These are phyloP conservation scores for Eurytoma californica DNA, from an alignment of 2,888 invertebrate genomes.

Conservation along the genomic window DNA sequence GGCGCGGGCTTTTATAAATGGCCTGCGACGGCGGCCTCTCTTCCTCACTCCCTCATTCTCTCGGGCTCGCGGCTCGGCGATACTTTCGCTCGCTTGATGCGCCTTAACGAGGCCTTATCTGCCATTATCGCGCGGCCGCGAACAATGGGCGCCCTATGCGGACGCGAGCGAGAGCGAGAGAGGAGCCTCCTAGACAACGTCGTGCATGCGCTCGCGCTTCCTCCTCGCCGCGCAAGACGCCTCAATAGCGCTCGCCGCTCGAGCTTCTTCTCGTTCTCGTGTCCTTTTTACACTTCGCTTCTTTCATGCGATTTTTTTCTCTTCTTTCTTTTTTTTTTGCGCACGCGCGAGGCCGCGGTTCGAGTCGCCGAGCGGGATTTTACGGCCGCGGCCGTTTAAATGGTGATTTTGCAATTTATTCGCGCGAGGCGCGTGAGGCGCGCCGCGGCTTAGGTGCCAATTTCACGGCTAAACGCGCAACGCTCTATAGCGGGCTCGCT, in stretches of 20 bases:
- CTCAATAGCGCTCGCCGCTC: conserved; percentile 17
- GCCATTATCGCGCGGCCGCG: conserved; percentile 43
- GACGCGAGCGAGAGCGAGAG: neutral
- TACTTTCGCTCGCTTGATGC: conserved; percentile 49
- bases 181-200: neutral
- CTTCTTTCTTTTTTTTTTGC: neutral
- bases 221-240: neutral
- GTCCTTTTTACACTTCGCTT: neutral
- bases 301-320: conserved; percentile 6
- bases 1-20: conserved; percentile 47
- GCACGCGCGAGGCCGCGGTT: neutral
- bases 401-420: conserved; percentile 31
- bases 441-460: conserved; percentile 23
- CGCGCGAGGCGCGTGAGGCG: conserved; percentile 1
- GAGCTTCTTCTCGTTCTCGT: conserved; percentile 24
- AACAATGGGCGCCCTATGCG: conserved; percentile 46
- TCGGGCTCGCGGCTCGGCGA: conserved; percentile 5
- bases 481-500: neutral
- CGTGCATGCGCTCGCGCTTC: conserved; percentile 19
- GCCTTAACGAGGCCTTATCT: conserved; percentile 52
- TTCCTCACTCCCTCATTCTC: conserved; percentile 11
- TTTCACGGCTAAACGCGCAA: neutral
- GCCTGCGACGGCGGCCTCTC: conserved; percentile 10
- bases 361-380: conserved; percentile 19
- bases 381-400: conserved; percentile 8